Evolutionary conservation across 2,888 invertebrate genomes (phyloP).

Genomic region (Furcula furcula): DNA sequence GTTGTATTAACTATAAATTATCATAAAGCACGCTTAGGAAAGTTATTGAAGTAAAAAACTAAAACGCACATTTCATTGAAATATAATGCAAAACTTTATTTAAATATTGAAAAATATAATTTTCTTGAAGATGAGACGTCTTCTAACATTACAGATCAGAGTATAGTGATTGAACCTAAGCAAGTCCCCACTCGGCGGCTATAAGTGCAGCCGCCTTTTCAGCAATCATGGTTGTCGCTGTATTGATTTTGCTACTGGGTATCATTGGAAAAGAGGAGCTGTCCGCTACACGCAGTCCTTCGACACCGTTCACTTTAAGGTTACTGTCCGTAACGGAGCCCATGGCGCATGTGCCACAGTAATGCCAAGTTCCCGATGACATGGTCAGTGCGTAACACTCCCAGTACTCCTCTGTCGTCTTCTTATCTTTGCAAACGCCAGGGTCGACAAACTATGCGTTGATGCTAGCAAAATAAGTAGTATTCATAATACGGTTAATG

Average conservation of each 20-base stretch:
- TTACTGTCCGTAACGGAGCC: conserved; percentile 14
- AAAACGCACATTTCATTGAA: too few species aligned
- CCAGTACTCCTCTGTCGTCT: conserved; percentile 9
- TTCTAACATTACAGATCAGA: too few species aligned
- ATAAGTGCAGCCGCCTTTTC: conserved; percentile 16
- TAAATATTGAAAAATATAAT: too few species aligned
- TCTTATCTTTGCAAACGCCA: conserved; percentile 8
- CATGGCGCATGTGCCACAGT: conserved; percentile 14
- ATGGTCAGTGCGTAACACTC: conserved; percentile 13
- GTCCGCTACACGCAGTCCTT: conserved; percentile 14
- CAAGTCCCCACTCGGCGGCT: neutral
- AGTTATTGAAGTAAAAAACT: too few species aligned
- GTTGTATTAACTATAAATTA: too few species aligned
- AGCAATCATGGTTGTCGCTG: conserved; percentile 9
- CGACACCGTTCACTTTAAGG: conserved; percentile 9
- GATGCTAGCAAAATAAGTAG: conserved; percentile 10
- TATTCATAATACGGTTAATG: conserved; percentile 6
- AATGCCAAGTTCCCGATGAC: conserved; percentile 19
- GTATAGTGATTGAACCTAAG: too few species aligned
- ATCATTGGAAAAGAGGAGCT: conserved; percentile 13
- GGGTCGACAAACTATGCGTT: conserved; percentile 12
- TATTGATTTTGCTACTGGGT: conserved; percentile 10
- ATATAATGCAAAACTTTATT: too few species aligned
- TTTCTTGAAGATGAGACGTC: too few species aligned
- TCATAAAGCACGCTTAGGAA: too few species aligned